These are phyloP conservation scores for Synergus laeviventris DNA, from an alignment of 2,888 invertebrate genomes.

Conservation along the genomic window DNA sequence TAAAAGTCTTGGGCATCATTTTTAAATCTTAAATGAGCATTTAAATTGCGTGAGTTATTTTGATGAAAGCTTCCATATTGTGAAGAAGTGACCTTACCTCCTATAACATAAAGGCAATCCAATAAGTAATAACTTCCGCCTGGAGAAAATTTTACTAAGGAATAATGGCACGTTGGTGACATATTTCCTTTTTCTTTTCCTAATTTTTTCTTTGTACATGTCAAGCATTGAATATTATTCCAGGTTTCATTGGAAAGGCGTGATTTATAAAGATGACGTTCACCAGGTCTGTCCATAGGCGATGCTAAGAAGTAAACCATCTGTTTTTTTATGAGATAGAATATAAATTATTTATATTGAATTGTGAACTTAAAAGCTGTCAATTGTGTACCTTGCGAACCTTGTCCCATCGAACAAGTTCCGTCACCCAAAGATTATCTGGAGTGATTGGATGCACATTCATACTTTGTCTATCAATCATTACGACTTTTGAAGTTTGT, in stretches of 20 bases:
- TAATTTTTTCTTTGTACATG: neutral
- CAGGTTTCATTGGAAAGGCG: neutral
- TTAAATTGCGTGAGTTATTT: neutral
- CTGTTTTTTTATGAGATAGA: neutral
- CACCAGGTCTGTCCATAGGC: neutral
- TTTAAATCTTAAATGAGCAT: neutral
- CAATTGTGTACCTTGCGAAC: neutral
- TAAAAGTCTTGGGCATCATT: neutral
- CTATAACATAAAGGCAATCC: neutral
- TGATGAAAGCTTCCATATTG: neutral
- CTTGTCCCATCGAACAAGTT: constrained; percentile 16
- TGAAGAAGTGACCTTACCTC: neutral
- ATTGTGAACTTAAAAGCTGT: too few species aligned
- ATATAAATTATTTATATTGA: neutral
- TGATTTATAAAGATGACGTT: constrained; percentile 13
- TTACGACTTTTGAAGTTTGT: neutral
- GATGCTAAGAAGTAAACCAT: neutral
- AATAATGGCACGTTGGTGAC: neutral
- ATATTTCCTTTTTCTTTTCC: neutral
- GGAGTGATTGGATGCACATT: neutral
- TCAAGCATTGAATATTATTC: neutral
- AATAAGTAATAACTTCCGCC: constrained; percentile 13
- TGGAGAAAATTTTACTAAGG: constrained; percentile 15
- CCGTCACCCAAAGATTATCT: neutral
- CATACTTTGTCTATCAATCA: neutral